A percentile compares a stretch with the other conserved stretches of the same genome.
phyloP scores from a whole-genome alignment of 2,113 vertebrate species.

The Pelmatolapia mariae region DNA sequence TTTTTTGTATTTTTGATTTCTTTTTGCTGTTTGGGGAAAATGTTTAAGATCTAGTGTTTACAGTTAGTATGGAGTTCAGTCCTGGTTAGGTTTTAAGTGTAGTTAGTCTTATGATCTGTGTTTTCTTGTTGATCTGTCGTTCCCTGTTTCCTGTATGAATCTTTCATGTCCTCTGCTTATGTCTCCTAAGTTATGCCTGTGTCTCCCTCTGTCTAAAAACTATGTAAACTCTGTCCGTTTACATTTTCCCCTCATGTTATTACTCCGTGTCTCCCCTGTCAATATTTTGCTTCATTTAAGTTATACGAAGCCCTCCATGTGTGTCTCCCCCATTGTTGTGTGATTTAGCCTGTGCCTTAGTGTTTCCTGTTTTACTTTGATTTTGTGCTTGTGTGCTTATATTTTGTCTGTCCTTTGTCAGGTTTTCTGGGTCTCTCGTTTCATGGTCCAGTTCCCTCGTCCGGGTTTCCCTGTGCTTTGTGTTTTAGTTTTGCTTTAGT shows the following conservation, averaged over 20 bases:
- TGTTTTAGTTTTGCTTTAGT: neutral
- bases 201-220: neutral
- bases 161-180: neutral
- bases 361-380: neutral
- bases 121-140: neutral
- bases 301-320: neutral
- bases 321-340: neutral
- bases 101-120: neutral
- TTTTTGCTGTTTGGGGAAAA: neutral
- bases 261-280: neutral
- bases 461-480: accelerated
- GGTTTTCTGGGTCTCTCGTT: too few relatives aligned
- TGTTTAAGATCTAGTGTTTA: neutral
- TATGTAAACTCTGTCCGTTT: neutral
- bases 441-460: accelerated
- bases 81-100: neutral
- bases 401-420: neutral
- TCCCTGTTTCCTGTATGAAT: accelerated
- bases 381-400: neutral
- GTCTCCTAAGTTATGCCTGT: neutral
- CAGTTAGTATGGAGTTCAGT: neutral
- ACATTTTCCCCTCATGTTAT: neutral
- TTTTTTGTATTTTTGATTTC: neutral
- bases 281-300: neutral
- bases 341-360: neutral